phyloP scores from a whole-genome alignment of 2,888 invertebrate genomes.

The Blera fallax region DNA sequence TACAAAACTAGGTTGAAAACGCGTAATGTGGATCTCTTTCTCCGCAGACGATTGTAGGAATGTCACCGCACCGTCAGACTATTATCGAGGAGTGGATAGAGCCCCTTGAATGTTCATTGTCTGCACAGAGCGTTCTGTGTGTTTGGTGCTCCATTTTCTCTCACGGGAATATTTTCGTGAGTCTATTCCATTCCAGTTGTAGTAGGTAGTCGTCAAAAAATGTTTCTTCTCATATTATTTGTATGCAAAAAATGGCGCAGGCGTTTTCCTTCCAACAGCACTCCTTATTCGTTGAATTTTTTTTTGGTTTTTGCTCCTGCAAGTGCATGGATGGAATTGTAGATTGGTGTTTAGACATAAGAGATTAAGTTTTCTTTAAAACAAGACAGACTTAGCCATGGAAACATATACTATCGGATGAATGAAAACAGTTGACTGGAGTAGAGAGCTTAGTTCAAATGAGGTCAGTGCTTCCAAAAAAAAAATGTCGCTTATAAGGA shows the following conservation, averaged over 20 bases:
- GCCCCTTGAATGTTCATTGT: conserved; percentile 29
- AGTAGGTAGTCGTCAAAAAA: not conserved
- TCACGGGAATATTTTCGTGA: conserved; percentile 43
- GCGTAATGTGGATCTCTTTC: conserved; percentile 61
- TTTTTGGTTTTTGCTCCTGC: not conserved
- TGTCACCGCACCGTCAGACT: conserved; percentile 57
- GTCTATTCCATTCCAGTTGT: conserved; percentile 34
- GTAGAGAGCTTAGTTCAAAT: conserved; percentile 35
- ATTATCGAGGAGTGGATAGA: conserved; percentile 32
- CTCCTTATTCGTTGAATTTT: conserved; percentile 40
- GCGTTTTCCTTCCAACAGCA: conserved; percentile 48
- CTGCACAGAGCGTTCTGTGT: conserved; percentile 47
- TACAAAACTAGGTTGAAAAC: conserved; percentile 70
- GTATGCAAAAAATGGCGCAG: conserved; percentile 52
- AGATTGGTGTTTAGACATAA: conserved; percentile 7
- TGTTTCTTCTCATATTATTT: conserved; percentile 30
- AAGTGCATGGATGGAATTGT: conserved; percentile 31
- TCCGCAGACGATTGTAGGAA: conserved; percentile 55
- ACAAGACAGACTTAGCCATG: conserved; percentile 20
- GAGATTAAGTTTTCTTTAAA: conserved; percentile 41
- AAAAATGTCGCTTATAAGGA: not conserved
- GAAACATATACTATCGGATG: conserved; percentile 27
- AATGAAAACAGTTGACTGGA: conserved; percentile 54
- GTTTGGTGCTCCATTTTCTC: conserved; percentile 34
- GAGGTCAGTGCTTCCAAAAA: conserved; percentile 47